A percentile compares a stretch with the other conserved stretches of the same genome.
Evolutionary conservation across 2,797 vertebrate species (phyloP).

Genomic region (Carcharodon carcharias): DNA sequence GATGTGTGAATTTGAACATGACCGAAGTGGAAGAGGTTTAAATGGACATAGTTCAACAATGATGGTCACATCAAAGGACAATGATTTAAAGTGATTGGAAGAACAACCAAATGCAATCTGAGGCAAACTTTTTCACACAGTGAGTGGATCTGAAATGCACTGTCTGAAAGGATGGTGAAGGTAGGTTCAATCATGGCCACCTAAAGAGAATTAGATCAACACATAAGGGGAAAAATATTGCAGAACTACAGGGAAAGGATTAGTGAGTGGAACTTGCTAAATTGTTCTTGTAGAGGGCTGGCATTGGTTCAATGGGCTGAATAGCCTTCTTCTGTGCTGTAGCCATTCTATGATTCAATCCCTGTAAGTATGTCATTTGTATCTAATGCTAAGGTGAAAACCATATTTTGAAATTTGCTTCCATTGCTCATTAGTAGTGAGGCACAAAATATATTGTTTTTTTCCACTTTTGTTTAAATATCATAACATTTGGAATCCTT

Average conservation of each 20-base stretch:
- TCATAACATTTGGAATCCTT: background rate
- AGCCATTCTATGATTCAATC: background rate
- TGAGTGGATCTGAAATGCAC: no score
- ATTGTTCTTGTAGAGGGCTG: background rate
- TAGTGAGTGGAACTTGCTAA: background rate
- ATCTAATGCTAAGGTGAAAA: background rate
- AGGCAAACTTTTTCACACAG: no score
- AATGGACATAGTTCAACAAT: background rate
- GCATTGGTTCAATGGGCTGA: background rate
- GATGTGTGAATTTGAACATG: no score
- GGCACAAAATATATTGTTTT: background rate
- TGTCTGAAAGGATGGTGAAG: no score
- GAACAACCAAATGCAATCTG: no score
- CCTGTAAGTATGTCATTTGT: background rate
- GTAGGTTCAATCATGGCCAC: no score
- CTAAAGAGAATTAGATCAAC: no score
- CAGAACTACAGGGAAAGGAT: background rate
- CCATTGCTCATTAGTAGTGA: background rate
- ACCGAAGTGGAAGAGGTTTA: background rate
- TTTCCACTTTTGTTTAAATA: background rate
- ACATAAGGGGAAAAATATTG: no score
- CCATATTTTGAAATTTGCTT: background rate
- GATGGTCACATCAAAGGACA: background rate
- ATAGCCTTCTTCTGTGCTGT: background rate
- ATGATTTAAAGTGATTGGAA: no score